Evolutionary conservation across 2,113 vertebrate species (phyloP).

Genomic region (Burhinus oedicnemus): DNA sequence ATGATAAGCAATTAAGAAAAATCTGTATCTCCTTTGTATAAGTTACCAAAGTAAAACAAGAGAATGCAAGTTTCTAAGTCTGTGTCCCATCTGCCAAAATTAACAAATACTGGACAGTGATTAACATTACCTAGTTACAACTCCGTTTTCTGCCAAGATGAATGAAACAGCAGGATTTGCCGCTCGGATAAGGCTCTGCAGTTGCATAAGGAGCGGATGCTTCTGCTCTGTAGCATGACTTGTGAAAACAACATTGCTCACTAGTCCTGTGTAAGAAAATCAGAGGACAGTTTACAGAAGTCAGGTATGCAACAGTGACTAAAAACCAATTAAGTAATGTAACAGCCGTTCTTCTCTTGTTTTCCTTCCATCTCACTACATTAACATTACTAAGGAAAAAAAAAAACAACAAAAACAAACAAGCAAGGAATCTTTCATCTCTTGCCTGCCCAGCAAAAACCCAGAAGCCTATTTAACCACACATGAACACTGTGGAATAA

Average conservation of each 20-base stretch:
- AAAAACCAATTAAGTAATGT: background rate
- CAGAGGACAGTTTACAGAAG: background rate
- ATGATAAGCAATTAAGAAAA: background rate
- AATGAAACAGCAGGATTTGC: slow-evolving; percentile 88
- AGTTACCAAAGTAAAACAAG: background rate
- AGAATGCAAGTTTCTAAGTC: background rate
- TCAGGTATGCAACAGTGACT: background rate
- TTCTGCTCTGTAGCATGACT: slow-evolving; percentile 85
- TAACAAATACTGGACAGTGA: background rate
- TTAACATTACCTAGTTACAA: slow-evolving; percentile 83
- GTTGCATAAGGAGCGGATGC: slow-evolving; percentile 83
- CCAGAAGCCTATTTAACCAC: background rate
- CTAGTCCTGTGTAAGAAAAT: slow-evolving; percentile 81
- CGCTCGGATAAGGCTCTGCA: slow-evolving; percentile 89
- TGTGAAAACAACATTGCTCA: slow-evolving; percentile 90
- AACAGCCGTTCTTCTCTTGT: background rate
- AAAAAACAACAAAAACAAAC: background rate
- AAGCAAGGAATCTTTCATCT: background rate
- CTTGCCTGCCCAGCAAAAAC: background rate
- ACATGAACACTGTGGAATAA: background rate
- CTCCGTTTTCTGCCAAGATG: slow-evolving; percentile 88
- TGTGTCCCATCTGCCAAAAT: background rate
- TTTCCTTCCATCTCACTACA: background rate
- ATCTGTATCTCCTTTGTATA: background rate
- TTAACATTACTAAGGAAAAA: background rate